A percentile compares a stretch with the other conserved stretches of the same genome.
phyloP scores from a whole-genome alignment of 2,113 vertebrate species.

The Puma concolor region DNA sequence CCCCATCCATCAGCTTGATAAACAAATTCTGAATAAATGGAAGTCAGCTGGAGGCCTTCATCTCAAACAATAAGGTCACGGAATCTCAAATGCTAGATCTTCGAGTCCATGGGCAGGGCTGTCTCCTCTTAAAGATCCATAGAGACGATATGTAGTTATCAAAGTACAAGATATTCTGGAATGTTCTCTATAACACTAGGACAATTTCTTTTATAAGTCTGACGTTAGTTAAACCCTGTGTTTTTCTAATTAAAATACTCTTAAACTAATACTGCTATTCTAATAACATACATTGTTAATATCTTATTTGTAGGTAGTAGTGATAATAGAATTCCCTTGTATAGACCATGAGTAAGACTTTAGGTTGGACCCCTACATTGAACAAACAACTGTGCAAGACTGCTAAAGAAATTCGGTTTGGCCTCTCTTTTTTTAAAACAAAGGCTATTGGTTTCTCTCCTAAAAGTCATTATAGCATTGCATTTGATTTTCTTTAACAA shows the following conservation, averaged over 20 bases:
- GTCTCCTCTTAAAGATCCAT: not conserved
- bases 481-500: not conserved
- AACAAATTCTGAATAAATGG: conserved; percentile 1
- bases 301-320: not conserved
- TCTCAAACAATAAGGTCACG: not conserved
- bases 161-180: conserved; percentile 1
- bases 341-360: not conserved
- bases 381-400: not conserved
- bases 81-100: not conserved
- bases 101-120: not conserved
- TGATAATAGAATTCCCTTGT: not conserved
- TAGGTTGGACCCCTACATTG: not conserved
- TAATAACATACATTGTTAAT: not conserved
- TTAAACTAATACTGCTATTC: not conserved
- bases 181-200: not conserved
- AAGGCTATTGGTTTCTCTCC: not conserved
- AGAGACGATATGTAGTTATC: not conserved
- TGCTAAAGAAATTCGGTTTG: not conserved
- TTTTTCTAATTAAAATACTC: not conserved
- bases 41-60: not conserved
- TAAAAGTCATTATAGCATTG: not conserved
- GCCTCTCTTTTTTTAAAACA: not conserved
- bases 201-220: not conserved
- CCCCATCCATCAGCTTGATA: not conserved
- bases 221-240: not conserved